A percentile compares a stretch with the other conserved stretches of the same genome.
Conservation (phyloP, 2,797 vertebrate genomes). For the Manis crassicaudata region DNA sequence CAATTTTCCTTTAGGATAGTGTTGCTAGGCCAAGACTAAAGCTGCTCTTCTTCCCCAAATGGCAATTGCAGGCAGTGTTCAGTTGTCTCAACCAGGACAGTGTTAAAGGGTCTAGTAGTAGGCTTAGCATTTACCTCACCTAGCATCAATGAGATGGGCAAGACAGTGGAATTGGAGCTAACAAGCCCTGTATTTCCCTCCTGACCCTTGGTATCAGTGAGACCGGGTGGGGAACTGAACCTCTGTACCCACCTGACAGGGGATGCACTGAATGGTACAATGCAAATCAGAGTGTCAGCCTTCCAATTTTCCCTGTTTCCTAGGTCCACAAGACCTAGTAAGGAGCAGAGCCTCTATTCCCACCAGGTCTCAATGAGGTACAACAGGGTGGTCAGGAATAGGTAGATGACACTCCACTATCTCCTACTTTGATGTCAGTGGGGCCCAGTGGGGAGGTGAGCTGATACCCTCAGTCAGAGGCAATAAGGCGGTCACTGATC, state of each 20-base stretch:
- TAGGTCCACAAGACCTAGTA: not conserved
- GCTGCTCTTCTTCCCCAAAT: not conserved
- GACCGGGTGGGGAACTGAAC: not conserved
- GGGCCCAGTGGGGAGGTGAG: not conserved
- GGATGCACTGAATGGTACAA: not conserved
- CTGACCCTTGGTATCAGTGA: not conserved
- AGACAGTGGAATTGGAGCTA: not conserved
- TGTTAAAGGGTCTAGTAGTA: no score
- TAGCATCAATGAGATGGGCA: not conserved
- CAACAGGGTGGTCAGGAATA: not conserved
- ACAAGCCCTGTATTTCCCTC: not conserved
- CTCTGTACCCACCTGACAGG: not conserved
- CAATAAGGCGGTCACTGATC: not conserved
- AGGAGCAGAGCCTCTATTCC: not conserved
- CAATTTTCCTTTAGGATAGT: not conserved
- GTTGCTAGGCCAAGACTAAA: rapidly evolving
- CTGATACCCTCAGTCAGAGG: not conserved
- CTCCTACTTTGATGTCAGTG: not conserved
- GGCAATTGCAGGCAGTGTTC: not conserved
- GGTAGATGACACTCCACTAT: not conserved
- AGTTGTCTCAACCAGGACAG: not conserved
- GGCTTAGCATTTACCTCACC: not conserved
- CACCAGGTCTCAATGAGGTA: not conserved
- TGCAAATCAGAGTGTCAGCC: not conserved
- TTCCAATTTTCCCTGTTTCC: not conserved